Conservation (phyloP, 2,113 vertebrate species). For the Naja naja region DNA sequence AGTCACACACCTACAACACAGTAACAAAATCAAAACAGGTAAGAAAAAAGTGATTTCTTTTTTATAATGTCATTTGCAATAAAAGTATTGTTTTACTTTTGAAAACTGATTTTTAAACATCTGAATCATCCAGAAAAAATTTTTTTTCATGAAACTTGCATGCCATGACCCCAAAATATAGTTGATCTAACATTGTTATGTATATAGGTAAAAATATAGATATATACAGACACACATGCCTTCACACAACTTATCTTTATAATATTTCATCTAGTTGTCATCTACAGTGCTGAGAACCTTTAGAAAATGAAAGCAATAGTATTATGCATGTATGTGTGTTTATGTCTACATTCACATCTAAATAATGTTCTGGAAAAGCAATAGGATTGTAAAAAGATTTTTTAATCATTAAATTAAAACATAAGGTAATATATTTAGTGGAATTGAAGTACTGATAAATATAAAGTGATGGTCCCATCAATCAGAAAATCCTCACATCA, state of each 20-base stretch:
- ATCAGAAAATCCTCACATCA: neutral
- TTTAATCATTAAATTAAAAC: neutral
- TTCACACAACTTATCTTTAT: neutral
- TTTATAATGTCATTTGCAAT: constrained; percentile 59
- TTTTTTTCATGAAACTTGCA: constrained; percentile 21
- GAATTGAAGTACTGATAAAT: too few species aligned
- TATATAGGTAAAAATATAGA: neutral
- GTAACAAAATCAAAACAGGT: constrained; percentile 70
- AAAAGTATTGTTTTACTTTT: constrained; percentile 45
- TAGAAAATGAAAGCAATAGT: neutral
- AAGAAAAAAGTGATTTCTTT: constrained; percentile 66
- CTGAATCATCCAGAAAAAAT: constrained; percentile 37
- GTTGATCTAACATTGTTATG: constrained; percentile 15
- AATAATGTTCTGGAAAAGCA: neutral
- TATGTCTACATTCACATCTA: neutral
- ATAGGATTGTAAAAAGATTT: neutral
- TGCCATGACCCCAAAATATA: neutral
- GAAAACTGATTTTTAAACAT: constrained; percentile 54
- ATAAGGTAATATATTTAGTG: neutral
- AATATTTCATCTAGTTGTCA: neutral
- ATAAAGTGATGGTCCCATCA: neutral
- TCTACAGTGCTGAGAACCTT: neutral
- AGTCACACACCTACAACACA: constrained; percentile 97
- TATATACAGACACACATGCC: neutral
- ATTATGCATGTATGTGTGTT: neutral